Evolutionary conservation across 1,140 invertebrate genomes (phyloP).

Genomic region (Apocrypta bakeri): DNA sequence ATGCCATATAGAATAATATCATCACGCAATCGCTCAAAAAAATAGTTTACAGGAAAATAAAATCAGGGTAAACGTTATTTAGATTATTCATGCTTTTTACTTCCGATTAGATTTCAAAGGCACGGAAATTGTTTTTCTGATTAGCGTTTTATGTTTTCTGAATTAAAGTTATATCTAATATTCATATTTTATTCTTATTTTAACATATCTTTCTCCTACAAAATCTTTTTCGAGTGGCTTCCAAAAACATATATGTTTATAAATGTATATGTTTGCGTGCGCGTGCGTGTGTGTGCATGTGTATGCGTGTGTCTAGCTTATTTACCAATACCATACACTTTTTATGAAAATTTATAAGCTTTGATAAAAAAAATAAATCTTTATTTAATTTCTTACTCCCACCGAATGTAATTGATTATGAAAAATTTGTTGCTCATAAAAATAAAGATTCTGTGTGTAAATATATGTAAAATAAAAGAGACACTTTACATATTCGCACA

Average conservation of each 20-base stretch:
- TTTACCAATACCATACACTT: slow-evolving; percentile 20
- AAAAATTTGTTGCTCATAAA: slow-evolving; percentile 31
- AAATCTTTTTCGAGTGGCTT: slow-evolving; percentile 18
- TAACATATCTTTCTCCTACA: slow-evolving; percentile 11
- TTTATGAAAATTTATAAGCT: slow-evolving; percentile 29
- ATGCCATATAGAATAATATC: slow-evolving; percentile 17
- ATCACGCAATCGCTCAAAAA: slow-evolving; percentile 24
- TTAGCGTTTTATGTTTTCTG: slow-evolving; percentile 3
- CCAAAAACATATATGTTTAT: slow-evolving; percentile 5
- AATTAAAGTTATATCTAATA: slow-evolving; percentile 35
- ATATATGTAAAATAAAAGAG: slow-evolving; percentile 23
- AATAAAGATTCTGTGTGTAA: slow-evolving; percentile 30
- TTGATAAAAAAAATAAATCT: slow-evolving; percentile 25
- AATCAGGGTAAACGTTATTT: slow-evolving; percentile 7
- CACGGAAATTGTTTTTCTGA: slow-evolving; percentile 17
- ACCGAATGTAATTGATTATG: slow-evolving; percentile 4
- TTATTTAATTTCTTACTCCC: background rate
- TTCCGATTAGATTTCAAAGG: slow-evolving; percentile 4
- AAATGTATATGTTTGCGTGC: too few species aligned
- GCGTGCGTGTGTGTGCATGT: too few species aligned
- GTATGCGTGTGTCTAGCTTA: background rate
- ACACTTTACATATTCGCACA: slow-evolving; percentile 35
- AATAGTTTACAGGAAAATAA: slow-evolving; percentile 21
- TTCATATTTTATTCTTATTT: slow-evolving; percentile 8
- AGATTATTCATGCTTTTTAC: background rate